Conservation (phyloP, 2,113 vertebrate species). For the Ceratotherium simum region DNA sequence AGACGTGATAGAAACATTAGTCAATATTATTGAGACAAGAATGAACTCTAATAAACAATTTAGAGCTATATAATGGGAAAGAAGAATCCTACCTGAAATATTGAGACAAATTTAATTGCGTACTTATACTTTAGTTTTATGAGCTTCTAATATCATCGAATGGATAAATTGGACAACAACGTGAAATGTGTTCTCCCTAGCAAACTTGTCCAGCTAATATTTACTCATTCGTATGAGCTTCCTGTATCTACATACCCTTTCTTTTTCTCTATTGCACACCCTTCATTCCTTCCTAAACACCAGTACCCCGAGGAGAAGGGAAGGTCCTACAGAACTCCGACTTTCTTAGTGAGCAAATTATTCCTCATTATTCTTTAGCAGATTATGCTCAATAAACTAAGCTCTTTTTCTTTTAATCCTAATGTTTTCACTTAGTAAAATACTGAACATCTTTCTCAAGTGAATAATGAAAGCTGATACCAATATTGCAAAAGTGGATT, state of each 20-base stretch:
- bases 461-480: not conserved
- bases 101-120: not conserved
- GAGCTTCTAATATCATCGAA: not conserved
- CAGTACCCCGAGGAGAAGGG: not conserved
- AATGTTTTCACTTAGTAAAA: not conserved
- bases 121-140: not conserved
- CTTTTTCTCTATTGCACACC: not conserved
- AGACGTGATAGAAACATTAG: not conserved
- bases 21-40: not conserved
- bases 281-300: not conserved
- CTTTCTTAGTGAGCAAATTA: not conserved
- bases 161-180: not conserved
- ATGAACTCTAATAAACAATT: not conserved
- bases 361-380: not conserved
- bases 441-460: not conserved
- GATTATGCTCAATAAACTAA: not conserved
- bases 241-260: not conserved
- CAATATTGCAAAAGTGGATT: not conserved
- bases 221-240: not conserved
- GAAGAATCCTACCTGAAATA: not conserved
- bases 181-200: not conserved
- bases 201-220: not conserved
- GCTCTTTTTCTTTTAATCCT: not conserved
- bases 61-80: not conserved
- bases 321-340: not conserved